Evolutionary conservation across 2,797 vertebrate species (phyloP).

Genomic region (Ispidina lecontei): DNA sequence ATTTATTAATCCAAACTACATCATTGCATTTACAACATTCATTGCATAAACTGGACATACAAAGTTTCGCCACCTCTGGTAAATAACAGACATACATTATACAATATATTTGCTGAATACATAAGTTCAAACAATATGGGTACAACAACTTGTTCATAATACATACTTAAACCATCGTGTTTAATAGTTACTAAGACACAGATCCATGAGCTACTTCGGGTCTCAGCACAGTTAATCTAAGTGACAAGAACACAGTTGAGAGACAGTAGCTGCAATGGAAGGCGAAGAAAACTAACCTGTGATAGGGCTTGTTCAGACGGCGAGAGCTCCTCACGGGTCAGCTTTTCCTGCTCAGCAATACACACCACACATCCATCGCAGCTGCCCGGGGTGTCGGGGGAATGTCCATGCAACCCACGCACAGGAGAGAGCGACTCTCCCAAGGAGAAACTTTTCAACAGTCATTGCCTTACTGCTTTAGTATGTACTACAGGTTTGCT

Average conservation of each 20-base stretch:
- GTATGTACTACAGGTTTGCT: constrained; percentile 78
- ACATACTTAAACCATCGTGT: constrained; percentile 71
- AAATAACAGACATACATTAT: constrained; percentile 79
- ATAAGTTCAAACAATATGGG: constrained; percentile 79
- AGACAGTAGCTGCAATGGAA: constrained; percentile 77
- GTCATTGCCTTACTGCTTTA: constrained; percentile 88
- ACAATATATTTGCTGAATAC: constrained; percentile 80
- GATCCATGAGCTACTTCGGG: constrained; percentile 79
- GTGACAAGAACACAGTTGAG: constrained; percentile 81
- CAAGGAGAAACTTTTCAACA: constrained; percentile 82
- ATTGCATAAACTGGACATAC: constrained; percentile 88
- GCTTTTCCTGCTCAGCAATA: constrained; percentile 50
- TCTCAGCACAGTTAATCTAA: constrained; percentile 83
- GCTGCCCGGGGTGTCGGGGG: constrained; percentile 74
- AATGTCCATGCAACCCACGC: constrained; percentile 89
- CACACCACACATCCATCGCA: constrained; percentile 81
- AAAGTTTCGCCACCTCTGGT: constrained; percentile 86
- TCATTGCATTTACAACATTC: constrained; percentile 89
- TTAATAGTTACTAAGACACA: constrained; percentile 70
- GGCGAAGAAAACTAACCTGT: constrained; percentile 71
- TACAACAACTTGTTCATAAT: constrained; percentile 79
- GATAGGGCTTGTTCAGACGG: constrained; percentile 52
- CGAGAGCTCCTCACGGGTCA: constrained; percentile 48
- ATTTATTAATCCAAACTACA: constrained; percentile 90
- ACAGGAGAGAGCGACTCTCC: constrained; percentile 68